phyloP scores from a whole-genome alignment of 2,113 vertebrate genomes.

The Oreochromis tanganicae region DNA sequence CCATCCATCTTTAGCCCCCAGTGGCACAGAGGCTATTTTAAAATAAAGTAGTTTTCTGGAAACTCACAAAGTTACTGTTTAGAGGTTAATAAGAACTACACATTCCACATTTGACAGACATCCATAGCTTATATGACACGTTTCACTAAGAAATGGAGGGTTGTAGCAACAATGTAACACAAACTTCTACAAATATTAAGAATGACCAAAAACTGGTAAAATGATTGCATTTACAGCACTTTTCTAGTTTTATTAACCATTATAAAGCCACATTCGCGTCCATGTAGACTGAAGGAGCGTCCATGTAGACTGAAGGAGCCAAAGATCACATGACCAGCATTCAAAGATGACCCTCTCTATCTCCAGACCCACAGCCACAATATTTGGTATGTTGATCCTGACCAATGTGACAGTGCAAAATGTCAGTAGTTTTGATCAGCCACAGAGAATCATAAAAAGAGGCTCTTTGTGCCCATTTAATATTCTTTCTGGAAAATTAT shows the following conservation, averaged over 20 bases:
- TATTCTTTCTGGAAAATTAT: background rate
- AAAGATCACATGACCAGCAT: background rate
- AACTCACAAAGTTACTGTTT: background rate
- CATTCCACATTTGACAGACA: background rate
- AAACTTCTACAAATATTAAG: background rate
- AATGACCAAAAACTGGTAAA: background rate
- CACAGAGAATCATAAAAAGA: background rate
- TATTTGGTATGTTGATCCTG: background rate
- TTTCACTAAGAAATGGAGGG: background rate
- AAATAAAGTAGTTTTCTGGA: background rate
- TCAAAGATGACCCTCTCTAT: background rate
- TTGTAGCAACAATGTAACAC: background rate
- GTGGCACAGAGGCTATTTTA: background rate
- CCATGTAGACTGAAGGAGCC: background rate
- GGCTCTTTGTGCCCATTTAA: background rate
- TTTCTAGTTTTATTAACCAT: background rate
- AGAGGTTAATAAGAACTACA: background rate
- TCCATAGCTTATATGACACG: background rate
- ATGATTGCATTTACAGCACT: background rate
- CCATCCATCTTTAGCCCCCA: background rate
- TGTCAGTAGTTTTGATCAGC: background rate
- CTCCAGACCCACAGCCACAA: background rate
- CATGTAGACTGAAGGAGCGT: background rate
- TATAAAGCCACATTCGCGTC: background rate
- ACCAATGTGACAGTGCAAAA: background rate